Evolutionary conservation across 2,797 vertebrate species (phyloP), one percentile per base, ranked within the genome.

Genomic region (Cuculus canorus): DNA sequence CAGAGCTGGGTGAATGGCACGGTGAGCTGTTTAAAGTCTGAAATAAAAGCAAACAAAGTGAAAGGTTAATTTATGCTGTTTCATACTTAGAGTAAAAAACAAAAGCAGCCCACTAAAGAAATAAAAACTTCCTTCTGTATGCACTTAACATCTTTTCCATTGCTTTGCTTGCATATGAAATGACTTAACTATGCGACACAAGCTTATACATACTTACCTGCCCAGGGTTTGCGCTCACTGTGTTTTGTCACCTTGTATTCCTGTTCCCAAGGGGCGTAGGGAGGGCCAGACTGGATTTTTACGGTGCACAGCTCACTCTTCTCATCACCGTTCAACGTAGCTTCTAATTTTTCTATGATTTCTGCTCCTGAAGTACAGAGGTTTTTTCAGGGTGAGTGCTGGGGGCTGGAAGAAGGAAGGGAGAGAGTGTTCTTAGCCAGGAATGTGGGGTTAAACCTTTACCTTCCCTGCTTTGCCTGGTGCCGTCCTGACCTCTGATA

Each of bases 381-480:
- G 8, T 35, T 81, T 39, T 89, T 85, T 72, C 57, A 57, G 57
- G 33, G 25, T 30, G 41, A 83, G 33, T 79, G 33, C 48, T 73
- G 52, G 33, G 24, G 28, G 4, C 60, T 86, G 54, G n/a, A 52
- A 75, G 77, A 37, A 73, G 32, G 69, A 76, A 70, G 19, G 63
- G 22, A 7, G 52, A 13, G 53, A 50, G 50, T 43, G 65, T 78
- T 90, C 47, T 54, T 69, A 52, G 43, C 66, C 56, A 63, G 85
- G 89, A 94, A 91, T 88, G 89, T 37, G 77, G n/a, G 39, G 72
- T 92, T 88, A 86, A 90, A 82, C 78, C 41, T 75, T 90, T 77
- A 71, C 43, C 41, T 93, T 68, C 37, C 30, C n/a, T 43, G 17
- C 77, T 88, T 90, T 84, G 80, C 61, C 47, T 73, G 25, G 8